Base-by-base conservation (phyloP, 2,888 invertebrate genomes). In the Diabrotica balteata region DNA sequence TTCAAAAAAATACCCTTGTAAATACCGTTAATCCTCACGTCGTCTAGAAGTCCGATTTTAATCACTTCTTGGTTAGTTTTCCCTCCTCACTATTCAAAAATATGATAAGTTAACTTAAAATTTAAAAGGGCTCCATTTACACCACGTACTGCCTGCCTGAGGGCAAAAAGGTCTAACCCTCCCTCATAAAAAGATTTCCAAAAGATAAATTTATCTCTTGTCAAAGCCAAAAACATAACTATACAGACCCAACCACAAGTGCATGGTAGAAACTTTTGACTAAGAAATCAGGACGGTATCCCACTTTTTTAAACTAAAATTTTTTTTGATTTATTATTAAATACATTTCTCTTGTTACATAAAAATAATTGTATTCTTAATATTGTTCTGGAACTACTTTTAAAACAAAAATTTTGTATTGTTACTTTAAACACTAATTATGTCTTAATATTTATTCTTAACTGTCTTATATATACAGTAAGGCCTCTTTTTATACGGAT, bases 141-240 rank as follows among this genome's bases (percentile, higher is more conserved):
- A 52, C 60, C 32, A 66, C 45, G 57, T 66, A 66, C 49, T 60
- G 7, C 22, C 32, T 60, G 60, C 70, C 77, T 74, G 67, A 66
- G 65, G 72, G 72, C 74, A 68, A 71, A 71, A 73, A 68, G 71
- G 70, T 63, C 70, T 60, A 67, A 71, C 69, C 77, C 78, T 76
- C 80, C 79, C 80, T 77, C 76, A 73, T 77, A 80, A 55, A 78
- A 77, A 80, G 80, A 80, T 81, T 78, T 77, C 72, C 66, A 63
- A 74, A 76, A 79, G 80, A 81, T 81, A 81, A 81, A 81, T 82
- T 78, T 79, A 76, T 78, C 80, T 78, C 78, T 77, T 78, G 80
- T 80, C 81, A 80, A 78, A 80, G 76, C 78, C 74, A 76, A 68
- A 80, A 75, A 76, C 77, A 61, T 47, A 52, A 17, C 54, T 43